Conservation (phyloP, 2,888 invertebrate species). For the Nymphalis c-album region DNA sequence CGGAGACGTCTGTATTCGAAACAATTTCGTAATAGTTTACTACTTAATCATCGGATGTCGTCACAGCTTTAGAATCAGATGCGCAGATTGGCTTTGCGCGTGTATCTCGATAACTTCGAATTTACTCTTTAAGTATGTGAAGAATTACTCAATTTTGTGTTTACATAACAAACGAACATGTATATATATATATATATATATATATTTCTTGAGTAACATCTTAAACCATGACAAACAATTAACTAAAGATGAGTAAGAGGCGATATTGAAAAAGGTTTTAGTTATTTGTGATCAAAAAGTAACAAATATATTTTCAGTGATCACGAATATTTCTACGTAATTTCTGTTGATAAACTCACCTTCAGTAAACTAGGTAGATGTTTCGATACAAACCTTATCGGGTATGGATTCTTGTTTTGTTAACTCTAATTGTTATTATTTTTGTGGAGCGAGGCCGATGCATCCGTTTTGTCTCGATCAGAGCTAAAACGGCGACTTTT, state of each 20-base stretch:
- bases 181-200: too few relatives aligned
- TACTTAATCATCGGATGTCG: slow-evolving; percentile 22
- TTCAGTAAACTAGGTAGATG: neutral
- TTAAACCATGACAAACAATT: neutral
- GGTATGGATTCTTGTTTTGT: slow-evolving; percentile 38
- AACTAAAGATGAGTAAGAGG: neutral
- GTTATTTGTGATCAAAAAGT: too few relatives aligned
- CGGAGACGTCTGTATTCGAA: slow-evolving; percentile 17
- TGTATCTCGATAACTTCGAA: slow-evolving; percentile 8
- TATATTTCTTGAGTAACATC: slow-evolving; percentile 3
- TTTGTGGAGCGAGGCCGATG: slow-evolving; percentile 73
- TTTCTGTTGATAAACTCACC: neutral
- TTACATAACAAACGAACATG: neutral
- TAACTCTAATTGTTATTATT: slow-evolving; percentile 68
- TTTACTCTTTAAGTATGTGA: neutral
- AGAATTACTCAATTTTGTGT: slow-evolving; percentile 4
- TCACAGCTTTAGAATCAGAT: slow-evolving; percentile 22
- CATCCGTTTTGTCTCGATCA: slow-evolving; percentile 17
- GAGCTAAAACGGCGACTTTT: too few relatives aligned
- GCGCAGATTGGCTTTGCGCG: slow-evolving; percentile 18
- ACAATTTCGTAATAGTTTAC: slow-evolving; percentile 24
- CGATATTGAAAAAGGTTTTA: too few relatives aligned
- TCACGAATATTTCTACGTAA: too few relatives aligned
- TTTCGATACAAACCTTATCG: slow-evolving; percentile 30
- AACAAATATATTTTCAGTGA: too few relatives aligned